Evolutionary conservation across 2,113 vertebrate genomes (phyloP).

Genomic region (Pristiophorus japonicus): DNA sequence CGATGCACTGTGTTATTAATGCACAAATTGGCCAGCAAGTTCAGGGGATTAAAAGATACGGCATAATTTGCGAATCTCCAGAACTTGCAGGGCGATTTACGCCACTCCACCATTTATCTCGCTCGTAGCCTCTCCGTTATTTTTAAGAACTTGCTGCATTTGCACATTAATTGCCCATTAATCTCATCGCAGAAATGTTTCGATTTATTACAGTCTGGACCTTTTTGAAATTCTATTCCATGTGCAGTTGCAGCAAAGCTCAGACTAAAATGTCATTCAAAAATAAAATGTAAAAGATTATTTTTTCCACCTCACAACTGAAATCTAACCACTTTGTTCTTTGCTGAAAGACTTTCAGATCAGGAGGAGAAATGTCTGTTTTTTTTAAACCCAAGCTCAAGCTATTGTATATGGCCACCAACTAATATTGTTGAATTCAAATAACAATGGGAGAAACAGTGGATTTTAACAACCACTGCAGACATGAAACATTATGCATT

Average conservation of each 20-base stretch:
- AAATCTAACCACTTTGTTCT: background rate
- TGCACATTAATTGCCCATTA: background rate
- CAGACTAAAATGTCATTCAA: background rate
- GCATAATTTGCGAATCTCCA: background rate
- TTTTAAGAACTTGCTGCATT: background rate
- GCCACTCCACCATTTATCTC: background rate
- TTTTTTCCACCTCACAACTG: background rate
- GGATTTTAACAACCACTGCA: background rate
- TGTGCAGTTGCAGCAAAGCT: background rate
- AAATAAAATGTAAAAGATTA: background rate
- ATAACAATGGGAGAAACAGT: background rate
- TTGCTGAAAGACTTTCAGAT: background rate
- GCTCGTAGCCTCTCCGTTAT: background rate
- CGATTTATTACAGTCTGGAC: background rate
- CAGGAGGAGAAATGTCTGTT: background rate
- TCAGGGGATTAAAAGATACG: background rate
- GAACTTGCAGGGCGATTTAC: background rate
- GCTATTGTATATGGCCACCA: background rate
- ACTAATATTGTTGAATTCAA: background rate
- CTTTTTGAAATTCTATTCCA: background rate
- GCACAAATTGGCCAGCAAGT: background rate
- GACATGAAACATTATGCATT: background rate
- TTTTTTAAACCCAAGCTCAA: background rate
- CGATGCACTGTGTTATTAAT: background rate
- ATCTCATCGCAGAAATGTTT: background rate